These are phyloP conservation scores for Ferrisia virgata DNA, from an alignment of 2,888 invertebrate species.

Conservation along the genomic window DNA sequence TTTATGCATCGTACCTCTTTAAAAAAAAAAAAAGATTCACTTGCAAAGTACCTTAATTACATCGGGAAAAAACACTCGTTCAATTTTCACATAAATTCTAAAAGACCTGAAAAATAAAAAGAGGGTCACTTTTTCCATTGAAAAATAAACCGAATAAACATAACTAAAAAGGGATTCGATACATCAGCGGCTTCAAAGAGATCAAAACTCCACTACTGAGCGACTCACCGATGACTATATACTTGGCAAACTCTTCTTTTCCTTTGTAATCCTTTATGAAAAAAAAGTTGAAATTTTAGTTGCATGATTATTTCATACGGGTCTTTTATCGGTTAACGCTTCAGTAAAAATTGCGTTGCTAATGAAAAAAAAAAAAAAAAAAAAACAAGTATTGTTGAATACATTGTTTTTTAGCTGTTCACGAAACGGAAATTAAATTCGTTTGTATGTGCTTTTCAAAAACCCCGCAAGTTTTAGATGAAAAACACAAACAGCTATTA, in stretches of 20 bases:
- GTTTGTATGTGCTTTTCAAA: background rate
- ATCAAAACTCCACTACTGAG: background rate
- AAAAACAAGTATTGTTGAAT: conserved; percentile 1
- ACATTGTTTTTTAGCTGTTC: conserved; percentile 23
- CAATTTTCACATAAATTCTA: background rate
- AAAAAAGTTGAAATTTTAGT: conserved; percentile 33
- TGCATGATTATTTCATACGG: conserved; percentile 41
- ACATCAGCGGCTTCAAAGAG: conserved; percentile 21
- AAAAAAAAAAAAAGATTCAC: background rate
- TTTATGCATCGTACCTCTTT: background rate
- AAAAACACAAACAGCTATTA: background rate
- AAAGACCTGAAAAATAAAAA: background rate
- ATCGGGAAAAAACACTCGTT: background rate
- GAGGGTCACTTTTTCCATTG: conserved; percentile 1
- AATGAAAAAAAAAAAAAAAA: background rate
- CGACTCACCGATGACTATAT: background rate
- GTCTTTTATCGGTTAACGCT: conserved; percentile 46
- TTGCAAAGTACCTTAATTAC: background rate
- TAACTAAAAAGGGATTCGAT: conserved; percentile 25
- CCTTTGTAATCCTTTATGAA: conserved; percentile 23
- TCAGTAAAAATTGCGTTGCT: conserved; percentile 28
- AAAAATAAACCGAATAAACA: background rate
- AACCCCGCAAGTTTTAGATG: background rate
- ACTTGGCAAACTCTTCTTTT: background rate
- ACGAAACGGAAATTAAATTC: conserved; percentile 43